Evolutionary conservation across 1,140 invertebrate genomes (phyloP), one percentile per base, ranked within the genome.

Genomic region (Solenopsis fugax): DNA sequence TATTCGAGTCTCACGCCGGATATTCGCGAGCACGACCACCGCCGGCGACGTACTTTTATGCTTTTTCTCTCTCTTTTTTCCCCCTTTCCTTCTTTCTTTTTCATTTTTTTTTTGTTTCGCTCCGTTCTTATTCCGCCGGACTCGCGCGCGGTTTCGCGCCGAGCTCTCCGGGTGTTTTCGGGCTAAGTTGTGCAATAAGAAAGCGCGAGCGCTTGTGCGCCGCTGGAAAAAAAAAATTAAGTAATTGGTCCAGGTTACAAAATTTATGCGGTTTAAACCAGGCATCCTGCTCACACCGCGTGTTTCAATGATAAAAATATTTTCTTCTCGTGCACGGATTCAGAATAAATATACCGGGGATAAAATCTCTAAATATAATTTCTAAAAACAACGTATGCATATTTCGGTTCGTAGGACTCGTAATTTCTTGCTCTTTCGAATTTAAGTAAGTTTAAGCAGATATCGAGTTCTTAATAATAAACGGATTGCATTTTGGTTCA

Each of bases 21-120:
- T 85, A 85, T 85, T 78, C 73, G 72, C 82, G 73, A 85, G 73
- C 76, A 50, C 76, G 84, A 67, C 85, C 75, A 60, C 85, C 85
- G 76, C 21, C 73, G 85, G 37, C 76, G 60, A 80, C 64, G 60
- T 78, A 71, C 52, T 87, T 80, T 86, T 86, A 67, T 69, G 24
- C 48, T 21, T 50, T 48, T 69, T 58, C 48, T 50, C 13, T 34
- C 9, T 62, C 3, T 80, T 62, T 4, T 80, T 10, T 24, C 6
- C n/a, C 5, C 16, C 37, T 54, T 12, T 24, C 24, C 2, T 4
- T 7, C 18, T 54, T 62, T 81, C 34, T 24, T 37, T 62, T 78
- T 56, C 18, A 13, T 85, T 50, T 45, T 54, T 29, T 48, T 67
- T 34, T 45, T 54, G 41, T 48, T 67, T 34, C 50, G 21, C 48